These are phyloP conservation scores for Trachemys scripta DNA, from an alignment of 2,113 vertebrate genomes.

Conservation along the genomic window DNA sequence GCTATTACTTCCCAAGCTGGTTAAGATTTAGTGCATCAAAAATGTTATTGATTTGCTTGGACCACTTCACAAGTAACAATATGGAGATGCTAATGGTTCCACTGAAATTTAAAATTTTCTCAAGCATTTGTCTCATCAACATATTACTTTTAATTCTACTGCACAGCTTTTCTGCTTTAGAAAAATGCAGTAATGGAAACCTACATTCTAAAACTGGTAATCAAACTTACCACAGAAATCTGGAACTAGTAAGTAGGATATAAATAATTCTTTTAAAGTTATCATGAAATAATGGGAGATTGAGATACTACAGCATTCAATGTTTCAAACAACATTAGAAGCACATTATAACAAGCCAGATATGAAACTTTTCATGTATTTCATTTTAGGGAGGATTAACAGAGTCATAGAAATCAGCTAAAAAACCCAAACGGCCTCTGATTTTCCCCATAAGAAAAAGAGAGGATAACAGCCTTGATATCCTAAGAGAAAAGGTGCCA, in stretches of 20 bases:
- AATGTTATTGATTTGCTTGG: background rate
- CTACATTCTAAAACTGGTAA: background rate
- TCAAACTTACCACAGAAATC: background rate
- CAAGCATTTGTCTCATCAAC: background rate
- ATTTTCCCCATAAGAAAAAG: background rate
- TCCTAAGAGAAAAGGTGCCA: background rate
- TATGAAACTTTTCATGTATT: background rate
- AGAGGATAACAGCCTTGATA: background rate
- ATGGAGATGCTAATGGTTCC: background rate
- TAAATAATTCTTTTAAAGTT: background rate
- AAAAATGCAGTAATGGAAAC: background rate
- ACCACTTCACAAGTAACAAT: background rate
- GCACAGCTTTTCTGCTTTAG: background rate
- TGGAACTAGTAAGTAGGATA: background rate
- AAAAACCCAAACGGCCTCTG: background rate
- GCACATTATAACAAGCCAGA: background rate
- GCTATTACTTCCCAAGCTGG: background rate
- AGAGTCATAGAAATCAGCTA: background rate
- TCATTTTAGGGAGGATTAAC: background rate
- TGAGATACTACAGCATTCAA: background rate
- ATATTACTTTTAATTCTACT: background rate
- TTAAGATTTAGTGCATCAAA: background rate
- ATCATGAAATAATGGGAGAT: background rate
- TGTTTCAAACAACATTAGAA: background rate
- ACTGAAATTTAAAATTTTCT: background rate